These are phyloP conservation scores for Centropristis striata DNA, from an alignment of 2,113 vertebrate genomes.

Conservation along the genomic window DNA sequence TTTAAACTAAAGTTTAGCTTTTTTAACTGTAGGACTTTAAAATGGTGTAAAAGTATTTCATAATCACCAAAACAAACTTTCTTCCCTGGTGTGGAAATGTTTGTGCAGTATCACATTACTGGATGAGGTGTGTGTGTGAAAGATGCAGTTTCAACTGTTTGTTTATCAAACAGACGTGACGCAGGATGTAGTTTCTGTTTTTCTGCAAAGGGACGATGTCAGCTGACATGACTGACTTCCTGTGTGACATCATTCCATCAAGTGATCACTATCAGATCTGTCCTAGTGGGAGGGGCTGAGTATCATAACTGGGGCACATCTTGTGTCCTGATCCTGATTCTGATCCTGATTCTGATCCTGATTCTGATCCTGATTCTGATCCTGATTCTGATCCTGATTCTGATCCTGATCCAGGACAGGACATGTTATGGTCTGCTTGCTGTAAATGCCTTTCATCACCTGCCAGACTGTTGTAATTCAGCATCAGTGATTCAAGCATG, in stretches of 20 bases:
- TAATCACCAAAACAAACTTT: no score
- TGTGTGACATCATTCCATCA: neutral
- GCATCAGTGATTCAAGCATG: neutral
- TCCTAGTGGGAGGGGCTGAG: neutral
- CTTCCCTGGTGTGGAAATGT: neutral
- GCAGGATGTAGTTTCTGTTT: neutral
- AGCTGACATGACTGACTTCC: neutral
- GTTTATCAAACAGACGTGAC: neutral
- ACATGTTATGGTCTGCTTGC: neutral
- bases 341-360: no score
- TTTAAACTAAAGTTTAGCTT: neutral
- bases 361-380: no score
- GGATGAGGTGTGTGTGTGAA: neutral
- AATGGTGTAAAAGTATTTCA: neutral
- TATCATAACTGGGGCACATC: neutral
- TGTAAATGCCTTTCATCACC: neutral
- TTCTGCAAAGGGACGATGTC: neutral
- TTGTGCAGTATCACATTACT: conserved; percentile 1
- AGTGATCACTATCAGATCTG: neutral
- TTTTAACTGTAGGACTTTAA: neutral
- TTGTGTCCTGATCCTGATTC: no score
- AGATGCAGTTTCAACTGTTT: neutral
- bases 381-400: no score
- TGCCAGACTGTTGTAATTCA: neutral
- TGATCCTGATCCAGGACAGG: no score